These are phyloP conservation scores for Corythaixoides concolor DNA, from an alignment of 2,113 vertebrate species.

Conservation along the genomic window DNA sequence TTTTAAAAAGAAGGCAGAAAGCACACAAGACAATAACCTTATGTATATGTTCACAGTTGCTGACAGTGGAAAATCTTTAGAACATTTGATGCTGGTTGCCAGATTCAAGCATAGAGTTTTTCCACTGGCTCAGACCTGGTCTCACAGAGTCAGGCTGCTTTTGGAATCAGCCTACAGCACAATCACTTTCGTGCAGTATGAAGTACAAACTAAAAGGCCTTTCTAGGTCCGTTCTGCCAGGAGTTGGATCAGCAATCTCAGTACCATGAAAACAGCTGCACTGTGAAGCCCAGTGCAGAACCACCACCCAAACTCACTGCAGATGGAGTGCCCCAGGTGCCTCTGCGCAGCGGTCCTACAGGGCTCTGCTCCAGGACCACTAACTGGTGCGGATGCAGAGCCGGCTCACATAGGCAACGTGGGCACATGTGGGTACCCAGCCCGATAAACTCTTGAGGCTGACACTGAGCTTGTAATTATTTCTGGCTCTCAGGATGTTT, in stretches of 20 bases:
- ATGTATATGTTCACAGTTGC: background rate
- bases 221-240: background rate
- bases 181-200: fast-evolving
- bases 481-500: fast-evolving
- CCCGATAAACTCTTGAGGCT: background rate
- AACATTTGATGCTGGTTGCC: background rate
- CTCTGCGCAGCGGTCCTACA: background rate
- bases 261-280: background rate
- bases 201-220: background rate
- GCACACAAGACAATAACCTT: background rate
- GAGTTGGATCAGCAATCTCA: background rate
- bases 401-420: fast-evolving
- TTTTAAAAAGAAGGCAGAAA: background rate
- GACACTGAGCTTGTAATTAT: background rate
- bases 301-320: fast-evolving
- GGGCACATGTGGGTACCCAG: fast-evolving
- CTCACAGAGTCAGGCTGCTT: background rate
- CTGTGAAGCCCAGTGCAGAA: background rate
- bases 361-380: fast-evolving
- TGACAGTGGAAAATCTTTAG: background rate
- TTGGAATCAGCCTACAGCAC: background rate
- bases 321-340: fast-evolving
- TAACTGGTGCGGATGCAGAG: fast-evolving
- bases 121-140: background rate
- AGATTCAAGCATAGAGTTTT: background rate